These are phyloP conservation scores for Lymantria dispar DNA, from an alignment of 2,888 invertebrate species.

Conservation along the genomic window DNA sequence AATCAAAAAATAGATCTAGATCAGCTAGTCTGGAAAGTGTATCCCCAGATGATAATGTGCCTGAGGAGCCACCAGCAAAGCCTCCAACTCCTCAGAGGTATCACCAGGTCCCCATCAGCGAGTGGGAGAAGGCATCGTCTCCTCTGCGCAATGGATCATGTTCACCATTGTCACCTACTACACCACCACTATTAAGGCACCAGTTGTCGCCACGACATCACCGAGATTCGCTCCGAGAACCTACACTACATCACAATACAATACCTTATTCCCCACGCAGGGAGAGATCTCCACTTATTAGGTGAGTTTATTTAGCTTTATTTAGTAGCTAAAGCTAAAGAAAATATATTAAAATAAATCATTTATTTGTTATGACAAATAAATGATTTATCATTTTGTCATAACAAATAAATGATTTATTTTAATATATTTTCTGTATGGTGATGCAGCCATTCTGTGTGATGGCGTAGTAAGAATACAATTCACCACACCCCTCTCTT, in stretches of 20 bases:
- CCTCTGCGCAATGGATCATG: slow-evolving; percentile 81
- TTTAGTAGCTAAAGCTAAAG: no score
- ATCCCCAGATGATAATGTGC: slow-evolving; percentile 79
- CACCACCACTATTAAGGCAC: slow-evolving; percentile 71
- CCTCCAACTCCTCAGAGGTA: slow-evolving; percentile 59
- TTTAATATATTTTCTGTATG: no score
- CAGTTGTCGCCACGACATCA: slow-evolving; percentile 50
- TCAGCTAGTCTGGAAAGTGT: slow-evolving; percentile 87
- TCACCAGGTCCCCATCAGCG: slow-evolving; percentile 71
- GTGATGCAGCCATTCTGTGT: no score
- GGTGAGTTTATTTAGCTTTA: slow-evolving; percentile 40
- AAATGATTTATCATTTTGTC: no score
- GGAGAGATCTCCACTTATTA: slow-evolving; percentile 58
- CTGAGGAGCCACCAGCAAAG: slow-evolving; percentile 50
- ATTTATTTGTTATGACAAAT: no score
- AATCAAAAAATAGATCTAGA: slow-evolving; percentile 86
- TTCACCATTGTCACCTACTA: slow-evolving; percentile 83
- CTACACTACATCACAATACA: slow-evolving; percentile 48
- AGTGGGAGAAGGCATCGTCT: slow-evolving; percentile 80
- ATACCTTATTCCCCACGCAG: slow-evolving; percentile 73
- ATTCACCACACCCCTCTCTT: no score
- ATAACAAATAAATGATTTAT: no score
- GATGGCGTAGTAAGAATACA: no score
- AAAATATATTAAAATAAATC: no score
- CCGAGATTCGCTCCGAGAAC: slow-evolving; percentile 40